These are phyloP conservation scores for Lacerta viridis DNA, from an alignment of 2,797 vertebrate species.

Conservation along the genomic window DNA sequence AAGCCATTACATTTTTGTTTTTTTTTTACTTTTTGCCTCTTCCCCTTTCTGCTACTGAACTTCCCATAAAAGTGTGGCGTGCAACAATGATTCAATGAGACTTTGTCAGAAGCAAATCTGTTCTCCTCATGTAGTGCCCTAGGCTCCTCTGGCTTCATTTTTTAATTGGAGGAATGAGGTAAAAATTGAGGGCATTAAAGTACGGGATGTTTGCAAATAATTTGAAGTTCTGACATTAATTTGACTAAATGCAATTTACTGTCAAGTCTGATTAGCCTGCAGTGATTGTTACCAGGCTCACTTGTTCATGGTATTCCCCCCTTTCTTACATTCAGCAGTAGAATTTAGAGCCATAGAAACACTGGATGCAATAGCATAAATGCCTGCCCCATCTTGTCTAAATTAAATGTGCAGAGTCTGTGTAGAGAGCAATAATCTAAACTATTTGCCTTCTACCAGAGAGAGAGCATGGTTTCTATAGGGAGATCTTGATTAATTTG, in stretches of 20 bases:
- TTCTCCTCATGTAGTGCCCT: constrained; percentile 56
- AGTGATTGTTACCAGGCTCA: rapidly evolving
- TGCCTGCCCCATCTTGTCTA: not conserved
- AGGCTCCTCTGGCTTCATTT: constrained; percentile 52
- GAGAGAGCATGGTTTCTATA: not conserved
- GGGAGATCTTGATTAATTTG: not conserved
- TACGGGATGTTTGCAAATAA: constrained; percentile 36
- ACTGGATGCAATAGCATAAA: not conserved
- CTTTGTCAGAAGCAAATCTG: constrained; percentile 67
- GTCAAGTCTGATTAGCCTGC: constrained; percentile 38
- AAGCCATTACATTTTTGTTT: constrained; percentile 8
- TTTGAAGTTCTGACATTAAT: constrained; percentile 55
- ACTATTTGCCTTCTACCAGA: rapidly evolving
- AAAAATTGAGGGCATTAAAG: constrained; percentile 45
- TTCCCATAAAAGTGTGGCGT: constrained; percentile 55
- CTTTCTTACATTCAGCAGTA: not conserved
- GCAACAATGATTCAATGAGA: constrained; percentile 71
- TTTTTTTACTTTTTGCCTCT: constrained; percentile 10
- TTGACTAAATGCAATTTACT: constrained; percentile 50
- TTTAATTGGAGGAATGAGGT: constrained; percentile 58
- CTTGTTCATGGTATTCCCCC: not conserved
- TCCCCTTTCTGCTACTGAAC: constrained; percentile 54
- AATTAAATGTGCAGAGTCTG: not conserved
- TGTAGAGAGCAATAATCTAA: not conserved
- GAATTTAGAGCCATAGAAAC: not conserved